Percentiles rank a stretch among this genome's conserved stretches.
These are phyloP conservation scores for Eulithis prunata DNA, from an alignment of 2,888 invertebrate genomes.

Conservation along the genomic window DNA sequence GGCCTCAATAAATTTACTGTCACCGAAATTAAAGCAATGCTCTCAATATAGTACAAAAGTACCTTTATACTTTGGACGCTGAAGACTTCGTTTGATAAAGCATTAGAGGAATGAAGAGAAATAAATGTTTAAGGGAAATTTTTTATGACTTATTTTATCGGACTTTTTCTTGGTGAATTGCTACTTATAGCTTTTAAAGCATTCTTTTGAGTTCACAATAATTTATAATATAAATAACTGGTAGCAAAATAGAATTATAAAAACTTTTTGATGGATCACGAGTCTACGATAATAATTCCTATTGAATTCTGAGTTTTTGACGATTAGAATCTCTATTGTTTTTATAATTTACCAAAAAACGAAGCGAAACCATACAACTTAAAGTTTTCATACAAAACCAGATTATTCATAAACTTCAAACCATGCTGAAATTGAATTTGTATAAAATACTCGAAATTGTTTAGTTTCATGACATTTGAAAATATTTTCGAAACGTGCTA, in stretches of 20 bases:
- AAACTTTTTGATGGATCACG: too few relatives aligned
- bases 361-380: too few relatives aligned
- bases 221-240: not conserved
- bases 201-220: constrained; percentile 10
- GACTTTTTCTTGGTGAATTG: constrained; percentile 24
- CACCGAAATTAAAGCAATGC: constrained; percentile 67
- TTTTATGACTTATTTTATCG: constrained; percentile 35
- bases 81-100: constrained; percentile 49
- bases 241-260: too few relatives aligned
- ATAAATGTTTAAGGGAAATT: constrained; percentile 36
- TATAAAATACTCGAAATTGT: not conserved
- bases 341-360: too few relatives aligned
- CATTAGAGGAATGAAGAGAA: constrained; percentile 39
- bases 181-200: constrained; percentile 10
- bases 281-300: too few relatives aligned
- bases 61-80: constrained; percentile 62
- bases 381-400: too few relatives aligned
- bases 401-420: too few relatives aligned
- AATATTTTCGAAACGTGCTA: not conserved
- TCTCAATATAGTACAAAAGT: constrained; percentile 62
- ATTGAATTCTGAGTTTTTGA: too few relatives aligned
- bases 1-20: constrained; percentile 74
- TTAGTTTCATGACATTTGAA: not conserved
- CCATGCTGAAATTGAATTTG: not conserved
- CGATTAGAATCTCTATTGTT: too few relatives aligned